These are phyloP conservation scores for Saxidomus purpurata DNA, from an alignment of 1,140 invertebrate species.

Conservation along the genomic window DNA sequence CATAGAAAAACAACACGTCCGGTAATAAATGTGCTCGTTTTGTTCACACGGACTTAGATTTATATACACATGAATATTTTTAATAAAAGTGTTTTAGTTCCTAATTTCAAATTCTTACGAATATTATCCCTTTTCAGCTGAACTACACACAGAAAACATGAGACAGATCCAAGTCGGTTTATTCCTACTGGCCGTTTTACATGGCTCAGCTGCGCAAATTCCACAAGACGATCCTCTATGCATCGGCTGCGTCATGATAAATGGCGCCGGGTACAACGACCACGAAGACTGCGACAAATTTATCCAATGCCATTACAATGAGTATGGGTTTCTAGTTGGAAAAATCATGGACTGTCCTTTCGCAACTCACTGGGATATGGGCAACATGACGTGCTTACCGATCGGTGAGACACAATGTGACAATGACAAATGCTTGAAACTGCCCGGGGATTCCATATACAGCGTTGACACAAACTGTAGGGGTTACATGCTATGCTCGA, in stretches of 20 bases:
- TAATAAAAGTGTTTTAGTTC: not conserved
- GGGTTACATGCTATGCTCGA: constrained; percentile 69
- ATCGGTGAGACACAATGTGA: constrained; percentile 62
- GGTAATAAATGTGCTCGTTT: no score
- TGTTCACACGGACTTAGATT: no score
- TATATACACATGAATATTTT: no score
- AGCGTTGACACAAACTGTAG: constrained; percentile 69
- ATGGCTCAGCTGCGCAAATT: not conserved
- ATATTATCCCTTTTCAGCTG: not conserved
- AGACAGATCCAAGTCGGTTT: not conserved
- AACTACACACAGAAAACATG: not conserved
- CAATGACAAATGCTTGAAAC: constrained; percentile 56
- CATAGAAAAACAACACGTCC: no score
- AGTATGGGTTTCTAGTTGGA: constrained; percentile 40
- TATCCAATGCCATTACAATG: constrained; percentile 73
- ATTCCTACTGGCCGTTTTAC: not conserved
- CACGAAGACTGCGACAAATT: constrained; percentile 78
- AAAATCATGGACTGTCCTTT: constrained; percentile 71
- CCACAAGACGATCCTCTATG: constrained; percentile 21
- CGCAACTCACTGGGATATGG: constrained; percentile 75
- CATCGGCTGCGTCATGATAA: constrained; percentile 70
- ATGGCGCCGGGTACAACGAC: constrained; percentile 74
- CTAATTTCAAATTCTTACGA: not conserved
- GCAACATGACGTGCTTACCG: constrained; percentile 67
- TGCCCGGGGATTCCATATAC: constrained; percentile 9